A percentile compares a stretch with the other conserved stretches of the same genome.
phyloP scores from a whole-genome alignment of 53 echinoderm and acorn worm genomes.

The Holothuria scabra region DNA sequence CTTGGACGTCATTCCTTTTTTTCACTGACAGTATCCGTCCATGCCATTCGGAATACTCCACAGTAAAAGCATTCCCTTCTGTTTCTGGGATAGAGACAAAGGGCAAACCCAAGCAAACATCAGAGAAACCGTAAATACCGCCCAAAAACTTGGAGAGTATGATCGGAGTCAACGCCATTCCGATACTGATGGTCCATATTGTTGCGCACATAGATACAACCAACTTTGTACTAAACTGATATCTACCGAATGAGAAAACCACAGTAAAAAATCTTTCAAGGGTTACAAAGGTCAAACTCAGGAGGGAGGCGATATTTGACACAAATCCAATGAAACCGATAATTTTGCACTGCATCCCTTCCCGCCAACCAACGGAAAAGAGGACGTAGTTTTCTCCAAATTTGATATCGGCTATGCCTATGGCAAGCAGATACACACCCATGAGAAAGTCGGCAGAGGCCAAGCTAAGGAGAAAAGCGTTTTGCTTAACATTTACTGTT shows the following conservation, averaged over 20 bases:
- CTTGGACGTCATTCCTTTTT: too few species aligned
- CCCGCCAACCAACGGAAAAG: slow-evolving; percentile 11
- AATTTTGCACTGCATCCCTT: not conserved
- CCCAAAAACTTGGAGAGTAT: not conserved
- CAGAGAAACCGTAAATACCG: slow-evolving; percentile 3
- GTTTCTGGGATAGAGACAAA: not conserved
- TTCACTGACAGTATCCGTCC: too few species aligned
- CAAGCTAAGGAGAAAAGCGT: not conserved
- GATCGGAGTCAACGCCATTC: not conserved
- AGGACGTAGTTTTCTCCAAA: slow-evolving; percentile 9
- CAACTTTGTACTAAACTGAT: not conserved
- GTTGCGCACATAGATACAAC: not conserved
- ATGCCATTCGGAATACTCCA: not conserved
- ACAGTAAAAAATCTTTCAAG: slow-evolving; percentile 18
- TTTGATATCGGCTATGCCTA: slow-evolving; percentile 10
- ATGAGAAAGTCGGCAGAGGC: slow-evolving; percentile 25
- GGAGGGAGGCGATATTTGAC: slow-evolving; percentile 11
- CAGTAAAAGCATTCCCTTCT: too few species aligned
- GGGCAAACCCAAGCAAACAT: slow-evolving; percentile 31
- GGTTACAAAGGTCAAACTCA: not conserved
- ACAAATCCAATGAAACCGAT: slow-evolving; percentile 15
- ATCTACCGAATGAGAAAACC: not conserved
- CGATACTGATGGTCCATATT: not conserved
- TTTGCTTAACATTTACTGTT: too few species aligned
- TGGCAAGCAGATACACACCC: slow-evolving; percentile 32